Evolutionary conservation across 2,888 invertebrate genomes (phyloP).

Genomic region (Dryocosmus kuriphilus): DNA sequence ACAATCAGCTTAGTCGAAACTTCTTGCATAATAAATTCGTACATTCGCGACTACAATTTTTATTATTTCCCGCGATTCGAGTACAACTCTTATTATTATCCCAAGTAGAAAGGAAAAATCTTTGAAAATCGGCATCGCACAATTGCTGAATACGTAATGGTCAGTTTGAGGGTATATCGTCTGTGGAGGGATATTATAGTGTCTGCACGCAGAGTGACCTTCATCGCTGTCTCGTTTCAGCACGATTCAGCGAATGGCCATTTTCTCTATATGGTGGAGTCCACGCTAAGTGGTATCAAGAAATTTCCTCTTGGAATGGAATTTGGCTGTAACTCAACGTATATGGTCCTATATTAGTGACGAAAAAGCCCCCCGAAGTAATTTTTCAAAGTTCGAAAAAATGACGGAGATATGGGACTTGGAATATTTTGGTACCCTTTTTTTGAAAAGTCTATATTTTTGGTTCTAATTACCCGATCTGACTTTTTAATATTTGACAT

Average conservation of each 20-base stretch:
- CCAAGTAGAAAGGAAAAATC: neutral
- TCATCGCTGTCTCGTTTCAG: slow-evolving; percentile 14
- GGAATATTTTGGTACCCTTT: no score
- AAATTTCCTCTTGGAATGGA: no score
- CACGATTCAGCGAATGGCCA: neutral
- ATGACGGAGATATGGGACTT: no score
- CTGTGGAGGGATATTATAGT: slow-evolving; percentile 10
- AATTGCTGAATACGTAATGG: slow-evolving; percentile 15
- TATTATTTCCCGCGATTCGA: neutral
- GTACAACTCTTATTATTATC: neutral
- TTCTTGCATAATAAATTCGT: neutral
- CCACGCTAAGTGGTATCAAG: no score
- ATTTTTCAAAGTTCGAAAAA: no score
- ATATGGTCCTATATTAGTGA: no score
- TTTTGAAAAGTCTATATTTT: no score
- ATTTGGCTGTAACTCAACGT: no score
- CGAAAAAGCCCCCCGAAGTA: no score
- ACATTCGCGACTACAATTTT: neutral
- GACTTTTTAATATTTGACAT: no score
- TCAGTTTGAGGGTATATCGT: slow-evolving; percentile 8
- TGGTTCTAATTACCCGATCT: no score
- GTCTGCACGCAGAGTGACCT: slow-evolving; percentile 25
- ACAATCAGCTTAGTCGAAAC: neutral
- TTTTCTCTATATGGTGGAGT: no score
- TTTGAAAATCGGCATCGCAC: slow-evolving; percentile 6